Evolutionary conservation across 2,888 invertebrate genomes (phyloP).

Genomic region (Catocala nupta): DNA sequence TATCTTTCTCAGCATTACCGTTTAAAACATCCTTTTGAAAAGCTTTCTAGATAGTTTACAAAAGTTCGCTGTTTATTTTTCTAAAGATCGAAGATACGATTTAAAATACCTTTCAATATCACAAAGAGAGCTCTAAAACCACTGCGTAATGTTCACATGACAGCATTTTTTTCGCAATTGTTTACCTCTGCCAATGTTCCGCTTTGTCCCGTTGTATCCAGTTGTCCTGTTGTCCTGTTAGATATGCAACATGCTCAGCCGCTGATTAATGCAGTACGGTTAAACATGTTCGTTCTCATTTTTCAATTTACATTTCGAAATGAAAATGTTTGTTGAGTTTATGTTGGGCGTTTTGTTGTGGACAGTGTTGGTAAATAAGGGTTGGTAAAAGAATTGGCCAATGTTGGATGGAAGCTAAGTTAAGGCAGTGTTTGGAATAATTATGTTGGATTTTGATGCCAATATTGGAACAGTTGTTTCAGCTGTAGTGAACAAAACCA

Average conservation of each 20-base stretch:
- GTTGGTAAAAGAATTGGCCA: too few relatives aligned
- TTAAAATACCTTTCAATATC: neutral
- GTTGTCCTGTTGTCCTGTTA: constrained; percentile 35
- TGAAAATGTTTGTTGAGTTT: constrained; percentile 45
- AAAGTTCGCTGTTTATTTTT: too few relatives aligned
- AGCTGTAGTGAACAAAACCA: too few relatives aligned
- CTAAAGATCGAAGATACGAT: too few relatives aligned
- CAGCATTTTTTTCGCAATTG: constrained; percentile 40
- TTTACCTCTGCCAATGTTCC: constrained; percentile 39
- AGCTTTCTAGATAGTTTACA: too few relatives aligned
- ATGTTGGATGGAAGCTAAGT: too few relatives aligned
- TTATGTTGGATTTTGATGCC: too few relatives aligned
- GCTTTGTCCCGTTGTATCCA: constrained; percentile 32
- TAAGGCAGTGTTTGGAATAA: too few relatives aligned
- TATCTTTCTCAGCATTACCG: too few relatives aligned
- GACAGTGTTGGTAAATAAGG: constrained; percentile 1
- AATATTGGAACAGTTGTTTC: too few relatives aligned
- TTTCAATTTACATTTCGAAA: constrained; percentile 51
- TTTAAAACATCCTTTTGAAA: too few relatives aligned
- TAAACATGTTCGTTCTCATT: constrained; percentile 48
- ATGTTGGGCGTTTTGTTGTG: constrained; percentile 27
- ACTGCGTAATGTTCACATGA: constrained; percentile 19
- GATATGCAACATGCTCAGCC: constrained; percentile 42
- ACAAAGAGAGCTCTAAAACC: constrained; percentile 6
- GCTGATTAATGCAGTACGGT: constrained; percentile 49